Percentiles rank a stretch among this genome's conserved stretches.
phyloP scores from a whole-genome alignment of 1,140 invertebrate species.

The Aphis craccivora region DNA sequence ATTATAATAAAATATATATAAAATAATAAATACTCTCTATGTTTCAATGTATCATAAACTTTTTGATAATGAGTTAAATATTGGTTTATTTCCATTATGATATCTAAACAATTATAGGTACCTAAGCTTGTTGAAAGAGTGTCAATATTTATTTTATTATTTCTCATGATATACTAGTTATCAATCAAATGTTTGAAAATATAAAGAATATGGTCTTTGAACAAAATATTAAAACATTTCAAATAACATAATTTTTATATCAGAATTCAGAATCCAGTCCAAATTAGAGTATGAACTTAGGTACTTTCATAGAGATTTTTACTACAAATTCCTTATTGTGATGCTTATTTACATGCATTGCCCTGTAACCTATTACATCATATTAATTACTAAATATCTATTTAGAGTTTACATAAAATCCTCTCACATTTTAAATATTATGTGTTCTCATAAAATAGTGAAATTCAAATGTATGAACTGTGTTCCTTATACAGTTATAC shows the following conservation, averaged over 20 bases:
- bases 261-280: too few species aligned
- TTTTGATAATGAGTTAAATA: not conserved
- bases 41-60: not conserved
- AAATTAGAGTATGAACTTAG: too few species aligned
- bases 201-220: not conserved
- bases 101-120: not conserved
- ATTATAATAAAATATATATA: not conserved
- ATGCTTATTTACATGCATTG: not conserved
- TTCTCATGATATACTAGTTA: not conserved
- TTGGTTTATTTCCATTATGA: not conserved
- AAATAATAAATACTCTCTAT: not conserved
- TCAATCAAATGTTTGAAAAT: not conserved
- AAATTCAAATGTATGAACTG: not conserved
- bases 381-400: not conserved
- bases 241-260: not conserved
- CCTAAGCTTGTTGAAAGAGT: not conserved
- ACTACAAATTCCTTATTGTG: not conserved
- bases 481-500: not conserved
- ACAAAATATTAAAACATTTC: not conserved
- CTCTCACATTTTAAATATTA: not conserved
- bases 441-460: not conserved
- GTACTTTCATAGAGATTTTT: not conserved
- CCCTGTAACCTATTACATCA: not conserved
- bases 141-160: not conserved
- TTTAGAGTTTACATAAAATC: not conserved